Base-by-base conservation (phyloP, 2,113 vertebrate species). In the Grammomys dolichurus region DNA sequence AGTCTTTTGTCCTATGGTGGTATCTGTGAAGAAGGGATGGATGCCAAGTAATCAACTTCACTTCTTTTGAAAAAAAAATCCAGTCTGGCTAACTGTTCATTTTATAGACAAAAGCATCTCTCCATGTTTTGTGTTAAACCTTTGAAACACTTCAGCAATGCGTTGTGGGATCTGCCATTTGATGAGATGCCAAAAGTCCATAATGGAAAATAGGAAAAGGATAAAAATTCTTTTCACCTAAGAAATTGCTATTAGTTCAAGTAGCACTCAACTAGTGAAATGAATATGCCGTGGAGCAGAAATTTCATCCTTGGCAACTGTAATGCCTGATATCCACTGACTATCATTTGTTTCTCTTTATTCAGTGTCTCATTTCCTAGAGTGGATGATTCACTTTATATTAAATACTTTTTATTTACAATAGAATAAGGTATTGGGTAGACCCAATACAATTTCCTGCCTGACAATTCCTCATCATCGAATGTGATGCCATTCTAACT, bases 161-260 rank as follows among this genome's bases (percentile, higher is more conserved):
- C 89, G 82, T 85, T 56, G 95, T 94, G 78, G 51, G 58, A 60
- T 96, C 82, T 97, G 97, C 97, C 97, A 97, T 81, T 46, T 98
- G 97, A 97, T 96, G 90, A 96, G 95, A 97, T 97, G 96, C 97
- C 97, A 98, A 97, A 97, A 77, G 76, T 97, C 58, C 87, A 93
- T 95, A 97, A 97, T 96, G 96, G 93, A 96, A 98, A 97, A 94
- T 91, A 95, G 96, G 90, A 97, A 97, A 97, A 97, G 94, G 90
- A 97, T 95, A 94, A 98, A 91, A 97, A 96, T 97, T 96, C 91
- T 96, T 98, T 98, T 98, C 96, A 97, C 97, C 90, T 95, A 96
- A 96, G 97, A 97, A 98, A 96, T 96, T 98, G 87, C 95, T 97
- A 95, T 98, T 98, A 98, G 97, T 97, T 95, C 93, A 97, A 95